Base-by-base conservation (phyloP, 2,888 invertebrate species). In the Desoria tigrina region DNA sequence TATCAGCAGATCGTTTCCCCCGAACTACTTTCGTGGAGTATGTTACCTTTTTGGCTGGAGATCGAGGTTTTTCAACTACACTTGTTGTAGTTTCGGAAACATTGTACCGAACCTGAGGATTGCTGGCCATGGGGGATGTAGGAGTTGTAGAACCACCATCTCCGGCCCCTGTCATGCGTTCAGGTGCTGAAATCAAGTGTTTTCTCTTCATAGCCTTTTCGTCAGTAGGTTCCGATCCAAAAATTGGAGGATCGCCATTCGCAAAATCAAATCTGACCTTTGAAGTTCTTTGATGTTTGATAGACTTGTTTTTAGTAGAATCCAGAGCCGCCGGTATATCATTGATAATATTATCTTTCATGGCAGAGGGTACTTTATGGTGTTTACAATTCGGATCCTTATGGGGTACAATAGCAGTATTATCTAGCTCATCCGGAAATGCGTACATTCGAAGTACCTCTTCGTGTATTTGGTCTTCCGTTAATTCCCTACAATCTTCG, bases 381-480 rank as follows among this genome's bases (percentile, higher is more conserved):
- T n/a, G n/a, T n/a, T n/a, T n/a, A n/a, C n/a, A n/a, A n/a, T n/a
- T n/a, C n/a, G n/a, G n/a, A n/a, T n/a, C n/a, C n/a, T n/a, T n/a
- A n/a, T n/a, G n/a, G n/a, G n/a, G n/a, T n/a, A n/a, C n/a, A n/a
- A n/a, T n/a, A n/a, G n/a, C n/a, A 32, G 32, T 7, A 32, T 32
- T 4, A 32, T 32, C 32, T 32, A 32, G 6, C 11, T 32, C 32
- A 32, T 32, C 32, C 4, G 32, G 32, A 32, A 32, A 32, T 32
- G 32, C 68, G 62, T 76, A 76, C 74, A 76, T 74, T 53, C 59
- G 65, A 18, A 63, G 58, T 3, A 73, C 70, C 66, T 74, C 76
- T 50, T 74, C 74, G 14, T 49, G 58, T 21, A 76, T 61, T 59
- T 76, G 60, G n/a, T 65, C 70, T 9, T 70, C 71, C 0, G 71